Conservation (phyloP, 2,797 vertebrate genomes). For the Falco naumanni region DNA sequence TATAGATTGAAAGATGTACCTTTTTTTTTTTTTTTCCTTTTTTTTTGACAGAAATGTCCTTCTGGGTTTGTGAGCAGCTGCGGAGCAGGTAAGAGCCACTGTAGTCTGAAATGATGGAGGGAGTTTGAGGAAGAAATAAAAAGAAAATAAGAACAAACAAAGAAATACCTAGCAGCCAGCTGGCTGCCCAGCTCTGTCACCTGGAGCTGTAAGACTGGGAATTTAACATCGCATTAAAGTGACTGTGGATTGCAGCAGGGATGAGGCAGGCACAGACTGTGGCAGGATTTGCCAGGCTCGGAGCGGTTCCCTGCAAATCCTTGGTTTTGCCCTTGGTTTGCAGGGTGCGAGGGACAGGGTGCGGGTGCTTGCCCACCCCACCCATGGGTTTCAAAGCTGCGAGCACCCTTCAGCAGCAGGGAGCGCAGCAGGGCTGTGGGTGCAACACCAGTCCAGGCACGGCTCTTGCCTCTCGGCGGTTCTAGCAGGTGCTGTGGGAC, state of each 20-base stretch:
- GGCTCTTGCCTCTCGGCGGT: not conserved
- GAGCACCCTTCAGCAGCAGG: not conserved
- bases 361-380: fast-evolving
- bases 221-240: not conserved
- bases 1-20: not conserved
- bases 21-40: not conserved
- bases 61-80: not conserved
- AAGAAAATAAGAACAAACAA: not conserved
- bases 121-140: not conserved
- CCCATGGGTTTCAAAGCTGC: fast-evolving
- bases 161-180: not conserved
- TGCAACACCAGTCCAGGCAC: fast-evolving
- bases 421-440: not conserved
- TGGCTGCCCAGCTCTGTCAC: not conserved
- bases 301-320: not conserved
- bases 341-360: fast-evolving
- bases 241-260: fast-evolving
- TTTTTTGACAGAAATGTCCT: not conserved
- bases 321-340: fast-evolving
- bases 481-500: not conserved
- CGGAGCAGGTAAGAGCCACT: not conserved
- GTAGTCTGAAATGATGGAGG: fast-evolving
- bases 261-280: fast-evolving
- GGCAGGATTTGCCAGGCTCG: not conserved
- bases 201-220: not conserved